These are phyloP conservation scores for Boulengeromyrus knoepffleri DNA, from an alignment of 2,113 vertebrate genomes.

Conservation along the genomic window DNA sequence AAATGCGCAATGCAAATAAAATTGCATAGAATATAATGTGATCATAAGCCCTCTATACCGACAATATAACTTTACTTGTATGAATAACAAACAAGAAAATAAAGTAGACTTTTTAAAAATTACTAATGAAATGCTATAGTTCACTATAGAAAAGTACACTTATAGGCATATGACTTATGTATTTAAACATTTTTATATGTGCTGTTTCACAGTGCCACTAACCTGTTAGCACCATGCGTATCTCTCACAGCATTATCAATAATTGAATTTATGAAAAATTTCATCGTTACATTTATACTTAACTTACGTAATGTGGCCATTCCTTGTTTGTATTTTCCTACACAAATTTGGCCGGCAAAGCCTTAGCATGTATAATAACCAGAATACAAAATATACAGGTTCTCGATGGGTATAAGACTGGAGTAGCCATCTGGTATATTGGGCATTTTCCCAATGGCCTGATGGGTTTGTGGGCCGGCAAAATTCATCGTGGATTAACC, in stretches of 20 bases:
- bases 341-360: background rate
- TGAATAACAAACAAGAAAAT: background rate
- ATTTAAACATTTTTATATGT: background rate
- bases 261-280: background rate
- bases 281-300: background rate
- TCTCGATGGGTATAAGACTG: background rate
- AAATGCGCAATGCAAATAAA: no score
- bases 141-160: background rate
- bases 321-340: background rate
- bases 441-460: background rate
- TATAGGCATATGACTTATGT: background rate
- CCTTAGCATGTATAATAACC: background rate
- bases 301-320: background rate
- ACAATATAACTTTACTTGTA: background rate
- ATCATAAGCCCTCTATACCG: background rate
- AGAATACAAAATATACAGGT: background rate
- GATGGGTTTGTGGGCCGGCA: background rate
- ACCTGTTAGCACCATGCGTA: background rate
- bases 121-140: background rate
- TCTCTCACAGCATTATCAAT: background rate
- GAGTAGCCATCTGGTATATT: background rate
- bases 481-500: background rate
- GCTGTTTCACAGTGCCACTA: background rate
- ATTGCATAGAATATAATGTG: background rate
- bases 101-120: background rate